Evolutionary conservation across 2,888 invertebrate species (phyloP).

Genomic region (Polymixis flavicincta): DNA sequence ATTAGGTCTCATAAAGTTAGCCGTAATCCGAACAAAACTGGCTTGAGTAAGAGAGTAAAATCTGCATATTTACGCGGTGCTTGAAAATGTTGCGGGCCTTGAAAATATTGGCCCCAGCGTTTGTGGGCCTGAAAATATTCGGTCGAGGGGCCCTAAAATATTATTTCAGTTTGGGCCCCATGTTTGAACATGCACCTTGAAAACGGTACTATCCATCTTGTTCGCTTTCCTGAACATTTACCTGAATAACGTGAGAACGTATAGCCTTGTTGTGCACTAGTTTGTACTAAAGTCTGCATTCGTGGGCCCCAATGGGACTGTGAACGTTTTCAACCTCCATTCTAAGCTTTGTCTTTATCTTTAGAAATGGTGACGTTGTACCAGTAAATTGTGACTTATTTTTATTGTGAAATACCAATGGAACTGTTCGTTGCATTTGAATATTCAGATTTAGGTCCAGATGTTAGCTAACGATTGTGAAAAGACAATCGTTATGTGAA

Average conservation of each 20-base stretch:
- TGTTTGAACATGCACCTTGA: neutral
- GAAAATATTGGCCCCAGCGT: constrained; percentile 1
- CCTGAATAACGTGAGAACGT: constrained; percentile 38
- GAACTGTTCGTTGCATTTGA: neutral
- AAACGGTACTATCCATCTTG: constrained; percentile 28
- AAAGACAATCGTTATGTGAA: neutral
- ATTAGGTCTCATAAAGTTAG: constrained; percentile 52
- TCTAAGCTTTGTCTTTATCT: constrained; percentile 52
- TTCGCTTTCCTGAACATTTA: constrained; percentile 35
- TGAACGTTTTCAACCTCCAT: constrained; percentile 51
- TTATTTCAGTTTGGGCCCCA: neutral
- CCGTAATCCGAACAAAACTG: constrained; percentile 47
- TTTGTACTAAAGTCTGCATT: constrained; percentile 54
- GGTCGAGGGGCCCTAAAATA: neutral
- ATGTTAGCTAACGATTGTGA: neutral
- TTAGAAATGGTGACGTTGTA: constrained; percentile 20
- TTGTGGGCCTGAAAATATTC: constrained; percentile 8
- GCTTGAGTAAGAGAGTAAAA: constrained; percentile 38
- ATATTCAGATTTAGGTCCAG: constrained; percentile 5
- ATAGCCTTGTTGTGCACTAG: constrained; percentile 38
- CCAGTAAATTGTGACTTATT: constrained; percentile 23
- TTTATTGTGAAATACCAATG: neutral
- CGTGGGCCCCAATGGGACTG: constrained; percentile 52
- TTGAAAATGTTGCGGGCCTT: constrained; percentile 15
- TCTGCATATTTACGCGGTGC: constrained; percentile 38